These are phyloP conservation scores for Alethe castanea DNA, from an alignment of 2,113 vertebrate genomes.

Conservation along the genomic window DNA sequence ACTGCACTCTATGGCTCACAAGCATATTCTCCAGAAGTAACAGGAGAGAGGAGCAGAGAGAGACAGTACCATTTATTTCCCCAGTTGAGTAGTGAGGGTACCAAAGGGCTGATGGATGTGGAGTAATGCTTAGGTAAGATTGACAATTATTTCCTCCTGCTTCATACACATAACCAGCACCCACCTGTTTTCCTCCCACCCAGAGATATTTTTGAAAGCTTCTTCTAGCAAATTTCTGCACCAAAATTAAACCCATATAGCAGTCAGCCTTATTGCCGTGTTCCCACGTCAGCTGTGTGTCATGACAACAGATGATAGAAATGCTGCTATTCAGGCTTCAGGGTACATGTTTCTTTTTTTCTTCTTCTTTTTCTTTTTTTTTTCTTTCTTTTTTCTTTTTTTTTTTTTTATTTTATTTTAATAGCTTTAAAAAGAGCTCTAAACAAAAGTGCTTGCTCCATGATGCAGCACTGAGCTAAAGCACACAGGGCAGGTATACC, in stretches of 20 bases:
- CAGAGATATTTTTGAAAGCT: slow-evolving; percentile 63
- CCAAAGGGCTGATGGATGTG: slow-evolving; percentile 28
- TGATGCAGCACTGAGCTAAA: slow-evolving; percentile 29
- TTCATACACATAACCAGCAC: slow-evolving; percentile 47
- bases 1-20: neutral
- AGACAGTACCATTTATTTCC: neutral
- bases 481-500: slow-evolving; percentile 21
- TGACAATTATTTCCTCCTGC: slow-evolving; percentile 66
- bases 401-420: slow-evolving; percentile 12
- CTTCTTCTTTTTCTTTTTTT: neutral
- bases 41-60: neutral
- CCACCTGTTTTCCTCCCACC: slow-evolving; percentile 50
- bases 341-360: slow-evolving; percentile 2
- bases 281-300: slow-evolving; percentile 75
- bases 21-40: neutral
- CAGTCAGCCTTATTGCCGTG: slow-evolving; percentile 69
- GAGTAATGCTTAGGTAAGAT: slow-evolving; percentile 54
- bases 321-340: slow-evolving; percentile 70
- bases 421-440: slow-evolving; percentile 68
- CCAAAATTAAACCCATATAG: slow-evolving; percentile 76
- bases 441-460: slow-evolving; percentile 54
- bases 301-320: slow-evolving; percentile 79
- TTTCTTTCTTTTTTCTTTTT: neutral
- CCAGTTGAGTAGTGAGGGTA: neutral
- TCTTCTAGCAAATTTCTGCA: slow-evolving; percentile 73